These are phyloP conservation scores for Myrmophylax atrothorax DNA, from an alignment of 2,113 vertebrate genomes.

Conservation along the genomic window DNA sequence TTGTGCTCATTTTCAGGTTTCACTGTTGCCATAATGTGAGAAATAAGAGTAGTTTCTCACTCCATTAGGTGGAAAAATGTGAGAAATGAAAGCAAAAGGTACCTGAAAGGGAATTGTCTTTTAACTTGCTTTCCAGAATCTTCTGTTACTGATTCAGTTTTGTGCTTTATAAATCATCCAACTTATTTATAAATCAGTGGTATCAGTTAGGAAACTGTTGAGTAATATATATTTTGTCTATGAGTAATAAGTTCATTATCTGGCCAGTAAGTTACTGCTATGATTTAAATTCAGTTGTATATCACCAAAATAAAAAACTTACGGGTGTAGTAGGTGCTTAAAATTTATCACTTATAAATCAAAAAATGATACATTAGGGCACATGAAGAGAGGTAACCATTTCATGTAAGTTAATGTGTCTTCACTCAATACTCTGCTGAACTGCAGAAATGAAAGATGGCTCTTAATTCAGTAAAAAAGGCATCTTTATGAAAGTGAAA, in stretches of 20 bases:
- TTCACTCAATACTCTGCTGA: not conserved
- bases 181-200: not conserved
- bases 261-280: conserved; percentile 27
- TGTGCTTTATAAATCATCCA: not conserved
- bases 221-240: conserved; percentile 18
- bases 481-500: not conserved
- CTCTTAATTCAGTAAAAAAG: not conserved
- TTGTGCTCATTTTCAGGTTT: not conserved
- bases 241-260: conserved; percentile 36
- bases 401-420: not conserved
- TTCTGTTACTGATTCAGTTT: not conserved
- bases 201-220: conserved; percentile 18
- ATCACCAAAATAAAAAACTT: conserved; percentile 47
- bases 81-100: not conserved
- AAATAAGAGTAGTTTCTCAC: not conserved
- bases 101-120: not conserved
- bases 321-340: conserved; percentile 2
- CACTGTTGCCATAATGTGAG: not conserved
- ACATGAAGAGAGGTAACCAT: not conserved
- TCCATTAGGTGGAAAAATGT: not conserved
- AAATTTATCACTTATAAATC: conserved; percentile 46
- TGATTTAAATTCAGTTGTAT: conserved; percentile 38
- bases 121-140: not conserved
- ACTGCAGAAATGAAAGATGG: not conserved
- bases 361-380: not conserved